Base-by-base conservation (phyloP, 1,140 invertebrate species). In the Drosophila nigrodunni region DNA sequence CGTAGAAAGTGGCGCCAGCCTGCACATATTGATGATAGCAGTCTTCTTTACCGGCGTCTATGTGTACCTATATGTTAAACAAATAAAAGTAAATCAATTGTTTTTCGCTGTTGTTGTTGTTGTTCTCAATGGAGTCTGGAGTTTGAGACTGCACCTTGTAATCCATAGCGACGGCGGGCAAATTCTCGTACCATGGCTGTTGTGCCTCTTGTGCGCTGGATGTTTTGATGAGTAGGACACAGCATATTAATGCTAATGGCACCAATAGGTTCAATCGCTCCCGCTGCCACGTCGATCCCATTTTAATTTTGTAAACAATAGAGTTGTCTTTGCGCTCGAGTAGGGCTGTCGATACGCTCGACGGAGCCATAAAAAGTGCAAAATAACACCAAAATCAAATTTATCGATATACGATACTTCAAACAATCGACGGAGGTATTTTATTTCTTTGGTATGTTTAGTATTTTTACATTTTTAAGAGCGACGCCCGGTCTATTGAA, bases 21-120 rank as follows among this genome's bases (percentile, higher is more conserved):
- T 98, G 96, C 55, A 98, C 97, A 94, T 96, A 97, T 93, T 98
- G 97, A 93, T 95, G 98, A 92, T 98, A 98, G 94, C 97, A 98
- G 83, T 98, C 97, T 93, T 98, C 97, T 93, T 98, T 98, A 35
- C 97, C 97, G 8, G 97, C 96, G 91, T 98, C 97, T 65, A 98
- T 95, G 92, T 98, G 97, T 13, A 98, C 96, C 87, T 86, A 46
- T 25, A 52, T 69, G 7, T 13, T n/a, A 39, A 64, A 34, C 3
- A 68, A 10, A 34, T 34, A 11, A 66, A 50, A 11, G 37, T 39
- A 46, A 30, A 30, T 30, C 3, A 30, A 6, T 2, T 30, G 2
- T 3, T 30, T 13, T 34, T 9, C 11, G 9, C 30, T 8, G 34
- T 25, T 59, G 58, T 64, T 74, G 72, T 62, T 69, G 65, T 52